Conservation (phyloP, 2,888 invertebrate species). For the Stratiomys singularior region DNA sequence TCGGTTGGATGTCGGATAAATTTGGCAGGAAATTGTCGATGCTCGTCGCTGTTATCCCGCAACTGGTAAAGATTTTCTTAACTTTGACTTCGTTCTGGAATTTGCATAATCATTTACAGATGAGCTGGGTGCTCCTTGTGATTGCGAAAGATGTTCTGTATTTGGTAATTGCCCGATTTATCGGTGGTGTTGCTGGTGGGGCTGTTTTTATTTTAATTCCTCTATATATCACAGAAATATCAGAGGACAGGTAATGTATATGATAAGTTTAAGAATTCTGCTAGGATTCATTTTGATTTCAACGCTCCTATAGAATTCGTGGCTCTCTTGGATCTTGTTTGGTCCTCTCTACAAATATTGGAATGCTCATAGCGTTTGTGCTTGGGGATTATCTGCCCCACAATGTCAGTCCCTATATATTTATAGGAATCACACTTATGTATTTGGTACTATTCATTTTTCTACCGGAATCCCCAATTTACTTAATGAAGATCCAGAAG, state of each 20-base stretch:
- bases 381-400: slow-evolving; percentile 60
- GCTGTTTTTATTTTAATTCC: slow-evolving; percentile 60
- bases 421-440: slow-evolving; percentile 55
- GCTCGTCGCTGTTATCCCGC: slow-evolving; percentile 58
- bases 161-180: slow-evolving; percentile 57
- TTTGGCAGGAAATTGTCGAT: slow-evolving; percentile 59
- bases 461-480: slow-evolving; percentile 63
- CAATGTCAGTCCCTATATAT: slow-evolving; percentile 57
- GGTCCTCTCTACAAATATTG: slow-evolving; percentile 60
- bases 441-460: slow-evolving; percentile 59
- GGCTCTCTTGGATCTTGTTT: slow-evolving; percentile 62
- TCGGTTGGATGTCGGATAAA: slow-evolving; percentile 60
- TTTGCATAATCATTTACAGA: slow-evolving; percentile 51
- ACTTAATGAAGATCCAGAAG: slow-evolving; percentile 57
- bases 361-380: slow-evolving; percentile 59
- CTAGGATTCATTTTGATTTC: not conserved
- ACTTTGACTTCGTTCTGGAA: not conserved
- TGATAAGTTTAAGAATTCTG: not conserved
- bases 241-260: slow-evolving; percentile 58
- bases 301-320: slow-evolving; percentile 57
- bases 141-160: slow-evolving; percentile 57
- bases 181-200: slow-evolving; percentile 60
- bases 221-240: slow-evolving; percentile 60
- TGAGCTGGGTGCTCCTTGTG: slow-evolving; percentile 60
- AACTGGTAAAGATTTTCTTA: slow-evolving; percentile 58